A percentile compares a stretch with the other conserved stretches of the same genome.
These are phyloP conservation scores for Acrobasis repandana DNA, from an alignment of 2,888 invertebrate species.

Conservation along the genomic window DNA sequence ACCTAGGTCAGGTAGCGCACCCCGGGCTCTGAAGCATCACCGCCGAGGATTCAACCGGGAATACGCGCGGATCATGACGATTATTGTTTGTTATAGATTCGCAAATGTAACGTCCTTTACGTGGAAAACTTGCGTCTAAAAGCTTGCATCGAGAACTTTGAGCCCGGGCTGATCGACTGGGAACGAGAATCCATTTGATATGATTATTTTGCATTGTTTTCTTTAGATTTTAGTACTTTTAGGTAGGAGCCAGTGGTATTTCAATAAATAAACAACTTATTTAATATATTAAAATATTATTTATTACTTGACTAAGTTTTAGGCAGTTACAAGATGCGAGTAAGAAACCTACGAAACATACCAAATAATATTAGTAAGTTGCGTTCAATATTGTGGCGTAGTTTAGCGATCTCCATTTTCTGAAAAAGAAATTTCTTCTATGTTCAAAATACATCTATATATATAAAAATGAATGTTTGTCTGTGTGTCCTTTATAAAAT, in stretches of 20 bases:
- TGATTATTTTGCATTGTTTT: not conserved
- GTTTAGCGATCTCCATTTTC: constrained; percentile 28
- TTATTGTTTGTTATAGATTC: constrained; percentile 50
- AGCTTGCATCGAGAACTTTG: constrained; percentile 50
- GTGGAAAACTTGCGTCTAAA: constrained; percentile 68
- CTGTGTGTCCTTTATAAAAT: no score
- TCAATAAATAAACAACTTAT: not conserved
- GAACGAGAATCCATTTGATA: constrained; percentile 22
- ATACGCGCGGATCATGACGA: no score
- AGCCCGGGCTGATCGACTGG: constrained; percentile 40
- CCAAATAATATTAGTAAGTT: no score
- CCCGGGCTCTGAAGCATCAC: no score
- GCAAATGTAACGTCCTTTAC: constrained; percentile 64
- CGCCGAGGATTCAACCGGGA: no score
- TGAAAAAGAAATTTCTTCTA: no score
- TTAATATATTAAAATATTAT: not conserved
- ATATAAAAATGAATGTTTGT: no score
- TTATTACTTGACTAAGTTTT: not conserved
- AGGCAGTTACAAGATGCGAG: no score
- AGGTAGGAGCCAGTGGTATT: not conserved
- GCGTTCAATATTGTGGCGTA: not conserved
- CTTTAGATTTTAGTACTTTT: not conserved
- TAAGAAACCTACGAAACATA: no score
- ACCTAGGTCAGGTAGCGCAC: no score
- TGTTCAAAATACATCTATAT: no score